These are phyloP conservation scores for Cichladusa arquata DNA, from an alignment of 2,113 vertebrate species.

Conservation along the genomic window DNA sequence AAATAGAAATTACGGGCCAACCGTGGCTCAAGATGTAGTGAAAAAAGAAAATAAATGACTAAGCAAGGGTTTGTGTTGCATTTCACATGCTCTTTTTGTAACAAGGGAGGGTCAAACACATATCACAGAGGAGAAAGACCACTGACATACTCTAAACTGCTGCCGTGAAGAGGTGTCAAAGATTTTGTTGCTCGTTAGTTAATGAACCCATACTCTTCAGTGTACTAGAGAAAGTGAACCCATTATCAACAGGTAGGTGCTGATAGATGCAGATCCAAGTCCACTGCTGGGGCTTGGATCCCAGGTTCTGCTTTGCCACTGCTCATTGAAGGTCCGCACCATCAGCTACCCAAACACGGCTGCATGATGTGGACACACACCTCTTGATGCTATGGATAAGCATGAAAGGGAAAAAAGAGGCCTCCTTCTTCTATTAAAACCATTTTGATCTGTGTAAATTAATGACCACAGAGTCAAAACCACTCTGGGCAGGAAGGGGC, in stretches of 20 bases:
- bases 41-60: background rate
- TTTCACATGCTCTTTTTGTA: background rate
- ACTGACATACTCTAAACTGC: background rate
- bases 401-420: background rate
- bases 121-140: background rate
- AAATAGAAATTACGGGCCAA: background rate
- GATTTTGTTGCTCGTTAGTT: background rate
- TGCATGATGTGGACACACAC: fast-evolving
- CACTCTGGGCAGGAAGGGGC: fast-evolving
- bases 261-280: too few species aligned
- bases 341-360: background rate
- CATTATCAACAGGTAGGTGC: background rate
- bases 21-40: background rate
- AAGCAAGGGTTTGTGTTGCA: background rate
- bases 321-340: background rate
- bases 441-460: background rate
- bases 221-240: background rate
- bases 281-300: background rate
- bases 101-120: background rate
- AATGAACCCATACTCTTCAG: background rate
- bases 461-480: background rate
- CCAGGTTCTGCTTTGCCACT: background rate
- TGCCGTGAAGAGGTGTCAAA: background rate
- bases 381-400: background rate
- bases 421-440: background rate